Conservation (phyloP, 2,888 invertebrate species). For the Hofmannophila pseudospretella region DNA sequence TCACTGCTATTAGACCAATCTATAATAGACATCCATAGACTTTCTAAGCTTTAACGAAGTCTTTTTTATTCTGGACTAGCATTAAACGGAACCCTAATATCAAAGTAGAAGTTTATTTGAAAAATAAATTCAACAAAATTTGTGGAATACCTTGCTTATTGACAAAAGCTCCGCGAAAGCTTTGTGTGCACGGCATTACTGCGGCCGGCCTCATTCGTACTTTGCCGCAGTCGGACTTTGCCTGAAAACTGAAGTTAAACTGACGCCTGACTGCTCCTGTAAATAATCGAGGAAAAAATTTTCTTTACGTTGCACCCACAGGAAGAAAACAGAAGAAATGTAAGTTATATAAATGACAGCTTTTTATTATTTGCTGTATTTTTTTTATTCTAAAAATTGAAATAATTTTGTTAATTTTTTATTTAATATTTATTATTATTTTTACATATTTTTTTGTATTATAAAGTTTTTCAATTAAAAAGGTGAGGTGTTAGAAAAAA, state of each 20-base stretch:
- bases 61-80: too few relatives aligned
- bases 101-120: too few relatives aligned
- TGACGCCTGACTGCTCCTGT: too few relatives aligned
- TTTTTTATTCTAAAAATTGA: too few relatives aligned
- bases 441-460: neutral
- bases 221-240: slow-evolving; percentile 58
- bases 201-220: slow-evolving; percentile 59
- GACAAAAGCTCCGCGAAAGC: slow-evolving; percentile 21
- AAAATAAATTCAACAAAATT: slow-evolving; percentile 29
- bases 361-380: neutral
- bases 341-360: neutral
- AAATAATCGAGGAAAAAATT: neutral
- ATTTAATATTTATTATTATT: neutral
- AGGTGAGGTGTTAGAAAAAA: too few relatives aligned
- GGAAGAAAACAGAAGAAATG: neutral
- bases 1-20: too few relatives aligned
- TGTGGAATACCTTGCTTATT: slow-evolving; percentile 8
- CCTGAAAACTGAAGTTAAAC: slow-evolving; percentile 11
- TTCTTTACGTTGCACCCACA: neutral
- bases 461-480: neutral
- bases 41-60: too few relatives aligned
- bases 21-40: too few relatives aligned
- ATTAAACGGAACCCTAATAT: too few relatives aligned
- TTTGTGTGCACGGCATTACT: slow-evolving; percentile 57
- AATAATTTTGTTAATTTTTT: neutral